Conservation (phyloP, 1,140 invertebrate genomes). For the Euwallacea fornicatus region DNA sequence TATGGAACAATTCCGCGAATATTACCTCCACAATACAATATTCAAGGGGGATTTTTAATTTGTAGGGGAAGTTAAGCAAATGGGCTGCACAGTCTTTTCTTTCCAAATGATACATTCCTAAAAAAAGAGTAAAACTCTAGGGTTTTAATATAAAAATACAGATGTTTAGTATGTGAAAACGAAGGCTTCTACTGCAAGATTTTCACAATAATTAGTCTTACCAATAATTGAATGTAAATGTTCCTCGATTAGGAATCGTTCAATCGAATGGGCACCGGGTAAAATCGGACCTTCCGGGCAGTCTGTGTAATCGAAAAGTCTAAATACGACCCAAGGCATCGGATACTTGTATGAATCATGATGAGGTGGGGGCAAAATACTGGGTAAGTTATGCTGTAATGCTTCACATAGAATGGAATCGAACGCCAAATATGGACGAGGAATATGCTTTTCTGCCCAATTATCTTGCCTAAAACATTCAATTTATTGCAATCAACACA, state of each 20-base stretch:
- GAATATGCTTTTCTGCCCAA: conserved; percentile 97
- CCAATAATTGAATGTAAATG: conserved; percentile 89
- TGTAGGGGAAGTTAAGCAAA: conserved; percentile 89
- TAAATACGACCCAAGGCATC: conserved; percentile 84
- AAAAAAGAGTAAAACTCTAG: conserved; percentile 3
- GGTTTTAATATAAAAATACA: neutral
- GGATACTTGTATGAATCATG: conserved; percentile 88
- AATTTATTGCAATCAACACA: neutral
- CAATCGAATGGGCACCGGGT: conserved; percentile 95
- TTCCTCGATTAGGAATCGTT: conserved; percentile 97
- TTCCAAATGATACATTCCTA: conserved; percentile 81
- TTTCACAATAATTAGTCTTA: neutral
- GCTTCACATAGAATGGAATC: conserved; percentile 94
- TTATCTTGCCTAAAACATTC: conserved; percentile 72
- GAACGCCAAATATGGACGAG: conserved; percentile 92
- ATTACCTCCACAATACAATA: conserved; percentile 98
- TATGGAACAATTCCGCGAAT: conserved; percentile 90
- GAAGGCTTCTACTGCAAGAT: neutral
- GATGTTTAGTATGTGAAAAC: neutral
- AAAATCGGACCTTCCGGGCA: conserved; percentile 90
- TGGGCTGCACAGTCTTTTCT: conserved; percentile 93
- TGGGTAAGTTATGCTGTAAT: conserved; percentile 91
- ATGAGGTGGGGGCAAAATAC: conserved; percentile 86
- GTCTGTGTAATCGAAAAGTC: conserved; percentile 99
- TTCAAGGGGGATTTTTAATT: conserved; percentile 93